Conservation (phyloP, 2,888 invertebrate genomes). For the Calliphora vomitoria region DNA sequence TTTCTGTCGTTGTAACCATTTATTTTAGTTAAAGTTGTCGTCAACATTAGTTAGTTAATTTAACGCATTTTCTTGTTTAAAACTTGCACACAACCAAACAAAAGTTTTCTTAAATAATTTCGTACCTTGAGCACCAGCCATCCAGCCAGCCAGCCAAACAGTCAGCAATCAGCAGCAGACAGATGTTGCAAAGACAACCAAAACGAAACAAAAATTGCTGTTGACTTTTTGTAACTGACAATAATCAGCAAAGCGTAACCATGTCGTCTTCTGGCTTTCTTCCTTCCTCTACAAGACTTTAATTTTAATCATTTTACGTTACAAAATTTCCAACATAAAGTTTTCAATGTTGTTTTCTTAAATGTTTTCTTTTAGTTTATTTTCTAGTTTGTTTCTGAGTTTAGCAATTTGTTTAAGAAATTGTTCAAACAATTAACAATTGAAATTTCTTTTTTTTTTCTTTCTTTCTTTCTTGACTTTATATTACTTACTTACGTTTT, state of each 20-base stretch:
- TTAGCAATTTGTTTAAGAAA: constrained; percentile 59
- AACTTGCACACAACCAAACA: constrained; percentile 25
- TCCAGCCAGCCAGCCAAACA: background rate
- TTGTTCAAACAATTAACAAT: constrained; percentile 52
- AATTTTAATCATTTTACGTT: constrained; percentile 23
- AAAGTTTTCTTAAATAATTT: background rate
- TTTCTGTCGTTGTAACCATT: constrained; percentile 25
- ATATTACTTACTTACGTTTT: constrained; percentile 13
- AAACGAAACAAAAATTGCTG: constrained; percentile 27
- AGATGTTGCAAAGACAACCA: constrained; percentile 52
- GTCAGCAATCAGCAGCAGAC: background rate
- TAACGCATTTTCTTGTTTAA: constrained; percentile 63
- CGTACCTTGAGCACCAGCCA: background rate
- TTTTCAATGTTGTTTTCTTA: constrained; percentile 44
- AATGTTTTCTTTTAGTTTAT: constrained; percentile 9
- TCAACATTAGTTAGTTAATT: constrained; percentile 65
- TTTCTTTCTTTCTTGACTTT: background rate
- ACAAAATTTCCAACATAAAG: constrained; percentile 24
- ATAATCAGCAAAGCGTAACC: constrained; percentile 67
- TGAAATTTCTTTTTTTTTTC: constrained; percentile 35
- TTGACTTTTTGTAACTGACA: constrained; percentile 59
- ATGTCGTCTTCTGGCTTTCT: constrained; percentile 23
- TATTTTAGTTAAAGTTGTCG: constrained; percentile 50
- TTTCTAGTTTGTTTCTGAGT: background rate
- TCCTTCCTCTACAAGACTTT: background rate